Percentiles rank a stretch among this genome's conserved stretches.
phyloP scores from a whole-genome alignment of 92 coral and sea anemone genomes.

The Galaxea fascicularis region DNA sequence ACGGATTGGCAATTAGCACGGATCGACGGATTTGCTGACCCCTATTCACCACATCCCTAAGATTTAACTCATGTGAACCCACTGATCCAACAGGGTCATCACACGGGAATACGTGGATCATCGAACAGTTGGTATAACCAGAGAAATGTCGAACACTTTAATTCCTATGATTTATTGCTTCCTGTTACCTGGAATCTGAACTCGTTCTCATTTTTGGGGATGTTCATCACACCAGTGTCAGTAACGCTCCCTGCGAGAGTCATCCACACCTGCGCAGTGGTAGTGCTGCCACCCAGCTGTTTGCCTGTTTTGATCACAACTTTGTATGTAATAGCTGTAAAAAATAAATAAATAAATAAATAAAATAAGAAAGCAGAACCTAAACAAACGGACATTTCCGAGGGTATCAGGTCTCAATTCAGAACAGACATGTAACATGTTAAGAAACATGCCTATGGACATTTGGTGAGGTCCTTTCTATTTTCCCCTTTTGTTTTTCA shows the following conservation, averaged over 20 bases:
- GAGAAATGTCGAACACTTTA: neutral
- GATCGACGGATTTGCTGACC: too few relatives aligned
- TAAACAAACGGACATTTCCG: neutral
- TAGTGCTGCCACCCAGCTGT: conserved; percentile 92
- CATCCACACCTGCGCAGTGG: conserved; percentile 98
- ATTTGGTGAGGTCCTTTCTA: too few relatives aligned
- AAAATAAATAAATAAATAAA: too few relatives aligned
- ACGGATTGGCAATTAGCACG: too few relatives aligned
- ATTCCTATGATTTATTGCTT: neutral
- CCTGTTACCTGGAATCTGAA: conserved; percentile 89
- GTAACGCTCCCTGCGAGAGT: conserved; percentile 86
- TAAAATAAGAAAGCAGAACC: neutral
- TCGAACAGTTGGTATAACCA: neutral
- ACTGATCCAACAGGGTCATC: too few relatives aligned
- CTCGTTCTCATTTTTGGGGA: conserved; percentile 97
- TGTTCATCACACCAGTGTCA: conserved; percentile 87
- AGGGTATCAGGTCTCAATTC: too few relatives aligned
- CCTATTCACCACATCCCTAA: too few relatives aligned
- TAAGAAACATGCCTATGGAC: too few relatives aligned
- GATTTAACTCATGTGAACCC: too few relatives aligned
- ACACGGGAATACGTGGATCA: neutral
- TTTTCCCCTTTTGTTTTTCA: too few relatives aligned
- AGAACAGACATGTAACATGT: too few relatives aligned
- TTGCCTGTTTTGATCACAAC: conserved; percentile 98
- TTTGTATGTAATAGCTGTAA: conserved; percentile 90